Percentiles rank a stretch among this genome's conserved stretches.
These are phyloP conservation scores for Drosophila funebris DNA, from an alignment of 1,140 invertebrate species.

Conservation along the genomic window DNA sequence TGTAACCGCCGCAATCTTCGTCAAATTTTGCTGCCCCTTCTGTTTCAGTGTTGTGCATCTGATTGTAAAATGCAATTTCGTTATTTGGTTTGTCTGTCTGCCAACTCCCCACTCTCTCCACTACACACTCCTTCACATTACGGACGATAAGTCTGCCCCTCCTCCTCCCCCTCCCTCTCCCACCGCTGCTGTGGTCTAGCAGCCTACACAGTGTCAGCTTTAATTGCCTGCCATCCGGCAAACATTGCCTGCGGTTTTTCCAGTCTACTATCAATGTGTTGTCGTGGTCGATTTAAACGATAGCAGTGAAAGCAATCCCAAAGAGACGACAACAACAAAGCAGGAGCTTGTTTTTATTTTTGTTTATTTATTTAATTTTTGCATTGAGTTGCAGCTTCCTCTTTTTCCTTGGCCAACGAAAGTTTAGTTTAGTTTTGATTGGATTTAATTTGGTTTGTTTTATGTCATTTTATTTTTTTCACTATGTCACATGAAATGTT, in stretches of 20 bases:
- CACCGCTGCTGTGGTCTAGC: not conserved
- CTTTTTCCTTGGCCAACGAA: constrained; percentile 13
- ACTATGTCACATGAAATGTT: constrained; percentile 21
- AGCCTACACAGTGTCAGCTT: constrained; percentile 38
- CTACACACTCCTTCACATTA: no score
- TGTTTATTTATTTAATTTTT: not conserved
- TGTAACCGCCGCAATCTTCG: constrained; percentile 26
- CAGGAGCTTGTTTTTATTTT: not conserved
- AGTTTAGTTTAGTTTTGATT: not conserved
- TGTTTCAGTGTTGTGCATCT: constrained; percentile 16
- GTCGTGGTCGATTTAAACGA: constrained; percentile 48
- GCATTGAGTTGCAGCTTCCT: constrained; percentile 8
- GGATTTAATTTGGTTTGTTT: no score
- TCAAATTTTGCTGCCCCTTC: constrained; percentile 35
- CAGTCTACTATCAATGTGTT: constrained; percentile 43
- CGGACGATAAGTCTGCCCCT: not conserved
- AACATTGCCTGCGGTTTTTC: constrained; percentile 65
- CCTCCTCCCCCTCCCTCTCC: no score
- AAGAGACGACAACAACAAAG: not conserved
- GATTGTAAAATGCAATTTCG: constrained; percentile 74
- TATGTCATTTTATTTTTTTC: constrained; percentile 2
- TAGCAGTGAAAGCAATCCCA: constrained; percentile 67
- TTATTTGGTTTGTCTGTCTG: constrained; percentile 64
- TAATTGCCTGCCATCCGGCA: constrained; percentile 58
- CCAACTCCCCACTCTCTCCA: not conserved